These are phyloP conservation scores for Conger conger DNA, from an alignment of 2,113 vertebrate species.

Conservation along the genomic window DNA sequence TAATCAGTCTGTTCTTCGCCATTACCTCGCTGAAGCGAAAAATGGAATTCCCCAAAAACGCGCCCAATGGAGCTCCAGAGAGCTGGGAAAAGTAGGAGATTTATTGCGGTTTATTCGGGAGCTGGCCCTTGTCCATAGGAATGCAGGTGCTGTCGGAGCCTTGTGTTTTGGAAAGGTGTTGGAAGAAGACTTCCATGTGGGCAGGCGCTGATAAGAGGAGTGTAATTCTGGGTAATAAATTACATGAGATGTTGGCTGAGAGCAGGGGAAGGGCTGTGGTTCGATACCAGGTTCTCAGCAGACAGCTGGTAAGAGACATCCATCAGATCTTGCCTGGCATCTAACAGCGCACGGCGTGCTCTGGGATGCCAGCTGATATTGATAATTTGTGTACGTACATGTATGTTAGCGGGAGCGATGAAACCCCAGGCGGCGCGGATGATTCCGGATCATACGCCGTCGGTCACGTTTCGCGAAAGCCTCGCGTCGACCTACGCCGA, in stretches of 20 bases:
- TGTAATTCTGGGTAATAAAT: conserved; percentile 37
- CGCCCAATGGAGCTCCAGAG: conserved; percentile 10
- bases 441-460: background rate
- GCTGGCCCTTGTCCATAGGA: conserved; percentile 25
- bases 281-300: conserved; percentile 3
- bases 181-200: conserved; percentile 29
- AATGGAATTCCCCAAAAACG: background rate
- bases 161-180: conserved; percentile 34
- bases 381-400: background rate
- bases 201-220: conserved; percentile 37
- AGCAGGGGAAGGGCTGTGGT: background rate
- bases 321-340: conserved; percentile 8
- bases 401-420: background rate
- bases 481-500: background rate
- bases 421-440: background rate
- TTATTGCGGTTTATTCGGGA: conserved; percentile 2
- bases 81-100: conserved; percentile 1
- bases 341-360: background rate
- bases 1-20: background rate
- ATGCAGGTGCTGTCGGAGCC: conserved; percentile 25
- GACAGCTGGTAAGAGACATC: conserved; percentile 6
- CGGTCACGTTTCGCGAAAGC: background rate
- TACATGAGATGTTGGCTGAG: conserved; percentile 31
- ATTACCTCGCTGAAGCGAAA: background rate
- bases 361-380: background rate